Evolutionary conservation across 2,797 vertebrate species (phyloP).

Genomic region (Oreochromis grahami): DNA sequence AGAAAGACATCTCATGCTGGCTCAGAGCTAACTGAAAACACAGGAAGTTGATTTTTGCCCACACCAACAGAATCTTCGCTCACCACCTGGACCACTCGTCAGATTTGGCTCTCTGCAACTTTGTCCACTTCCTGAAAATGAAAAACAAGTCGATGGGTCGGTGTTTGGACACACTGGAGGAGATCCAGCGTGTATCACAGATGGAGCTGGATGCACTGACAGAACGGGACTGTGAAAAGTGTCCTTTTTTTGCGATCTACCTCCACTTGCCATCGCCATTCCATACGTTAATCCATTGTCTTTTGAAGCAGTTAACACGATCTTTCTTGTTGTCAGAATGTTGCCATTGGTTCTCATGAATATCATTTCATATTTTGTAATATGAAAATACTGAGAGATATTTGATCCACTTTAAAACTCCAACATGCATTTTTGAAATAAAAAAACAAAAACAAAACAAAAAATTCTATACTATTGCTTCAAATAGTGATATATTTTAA

Average conservation of each 20-base stretch:
- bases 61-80: background rate
- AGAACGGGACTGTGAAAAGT: accelerated
- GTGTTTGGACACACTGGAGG: background rate
- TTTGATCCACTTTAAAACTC: background rate
- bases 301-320: background rate
- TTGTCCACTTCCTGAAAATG: background rate
- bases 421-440: background rate
- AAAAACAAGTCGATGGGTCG: background rate
- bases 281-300: accelerated
- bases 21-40: background rate
- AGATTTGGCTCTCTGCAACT: background rate
- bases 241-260: background rate
- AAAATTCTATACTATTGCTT: no score
- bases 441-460: background rate
- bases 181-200: background rate
- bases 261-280: background rate
- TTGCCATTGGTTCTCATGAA: background rate
- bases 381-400: background rate
- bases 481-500: background rate
- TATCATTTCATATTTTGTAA: background rate
- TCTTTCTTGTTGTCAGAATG: background rate
- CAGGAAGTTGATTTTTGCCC: background rate
- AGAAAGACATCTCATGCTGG: background rate
- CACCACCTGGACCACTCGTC: background rate
- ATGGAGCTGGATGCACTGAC: background rate